Percentiles rank a stretch among this genome's conserved stretches.
Conservation (phyloP, 2,797 vertebrate genomes). For the Diceros bicornis region DNA sequence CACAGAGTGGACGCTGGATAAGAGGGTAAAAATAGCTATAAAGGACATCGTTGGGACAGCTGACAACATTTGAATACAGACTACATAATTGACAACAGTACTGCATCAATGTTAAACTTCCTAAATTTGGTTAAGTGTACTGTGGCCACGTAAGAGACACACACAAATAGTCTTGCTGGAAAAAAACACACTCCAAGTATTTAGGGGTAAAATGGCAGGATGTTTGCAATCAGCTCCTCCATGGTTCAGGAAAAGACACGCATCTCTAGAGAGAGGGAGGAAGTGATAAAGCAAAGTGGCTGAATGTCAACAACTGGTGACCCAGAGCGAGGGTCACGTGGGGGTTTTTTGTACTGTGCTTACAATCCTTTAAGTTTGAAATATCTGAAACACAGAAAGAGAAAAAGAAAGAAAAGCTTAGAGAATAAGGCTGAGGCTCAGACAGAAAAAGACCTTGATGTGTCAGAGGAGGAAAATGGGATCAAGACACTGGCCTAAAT, state of each 20-base stretch:
- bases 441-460: neutral
- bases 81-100: neutral
- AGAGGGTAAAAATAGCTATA: neutral
- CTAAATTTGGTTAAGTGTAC: neutral
- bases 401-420: neutral
- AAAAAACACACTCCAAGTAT: neutral
- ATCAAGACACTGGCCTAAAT: neutral
- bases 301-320: neutral
- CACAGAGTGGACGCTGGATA: neutral
- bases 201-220: neutral
- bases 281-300: neutral
- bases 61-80: neutral
- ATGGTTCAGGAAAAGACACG: neutral
- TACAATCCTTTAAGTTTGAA: slow-evolving; percentile 2
- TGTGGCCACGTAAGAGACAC: neutral
- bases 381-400: slow-evolving; percentile 2
- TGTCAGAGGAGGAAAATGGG: neutral
- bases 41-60: neutral
- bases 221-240: neutral
- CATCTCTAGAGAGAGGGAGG: neutral
- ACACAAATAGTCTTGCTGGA: neutral
- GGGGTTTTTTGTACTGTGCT: neutral
- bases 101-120: neutral
- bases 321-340: neutral
- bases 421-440: neutral